Evolutionary conservation across 1,140 invertebrate genomes (phyloP).

Genomic region (Doryteuthis pealeii): DNA sequence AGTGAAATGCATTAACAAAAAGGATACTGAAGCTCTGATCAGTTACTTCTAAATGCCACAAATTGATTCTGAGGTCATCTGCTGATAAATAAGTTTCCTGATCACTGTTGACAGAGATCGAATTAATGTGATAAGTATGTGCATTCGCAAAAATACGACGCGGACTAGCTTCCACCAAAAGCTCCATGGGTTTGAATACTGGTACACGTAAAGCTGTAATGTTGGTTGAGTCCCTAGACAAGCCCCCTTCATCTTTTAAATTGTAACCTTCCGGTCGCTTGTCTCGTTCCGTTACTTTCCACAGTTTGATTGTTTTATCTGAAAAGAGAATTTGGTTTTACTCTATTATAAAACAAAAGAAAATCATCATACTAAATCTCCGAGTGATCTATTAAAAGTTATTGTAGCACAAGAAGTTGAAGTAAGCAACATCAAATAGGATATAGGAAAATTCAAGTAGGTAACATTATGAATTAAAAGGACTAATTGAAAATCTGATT

Average conservation of each 20-base stretch:
- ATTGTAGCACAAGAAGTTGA: no score
- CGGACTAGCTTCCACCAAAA: constrained; percentile 98
- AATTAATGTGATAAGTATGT: constrained; percentile 99
- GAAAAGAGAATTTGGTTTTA: no score
- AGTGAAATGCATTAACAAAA: no score
- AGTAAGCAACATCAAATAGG: no score
- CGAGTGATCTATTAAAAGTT: no score
- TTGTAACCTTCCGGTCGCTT: constrained; percentile 88
- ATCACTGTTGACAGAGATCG: constrained; percentile 98
- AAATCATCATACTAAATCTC: no score
- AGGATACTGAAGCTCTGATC: constrained; percentile 96
- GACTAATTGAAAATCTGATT: no score
- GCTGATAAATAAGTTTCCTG: constrained; percentile 99
- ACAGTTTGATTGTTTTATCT: constrained; percentile 82
- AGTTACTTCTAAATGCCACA: constrained; percentile 99
- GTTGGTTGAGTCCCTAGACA: constrained; percentile 80
- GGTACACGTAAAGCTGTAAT: constrained; percentile 87
- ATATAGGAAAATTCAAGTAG: no score
- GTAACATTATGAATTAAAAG: no score
- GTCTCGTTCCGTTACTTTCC: constrained; percentile 91
- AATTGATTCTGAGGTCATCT: constrained; percentile 97
- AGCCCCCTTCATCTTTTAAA: constrained; percentile 87
- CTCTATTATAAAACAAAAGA: no score
- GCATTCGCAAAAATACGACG: constrained; percentile 98
- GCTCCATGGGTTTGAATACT: constrained; percentile 86